These are phyloP conservation scores for Spialia ferax DNA, from an alignment of 2,888 invertebrate species.

Conservation along the genomic window DNA sequence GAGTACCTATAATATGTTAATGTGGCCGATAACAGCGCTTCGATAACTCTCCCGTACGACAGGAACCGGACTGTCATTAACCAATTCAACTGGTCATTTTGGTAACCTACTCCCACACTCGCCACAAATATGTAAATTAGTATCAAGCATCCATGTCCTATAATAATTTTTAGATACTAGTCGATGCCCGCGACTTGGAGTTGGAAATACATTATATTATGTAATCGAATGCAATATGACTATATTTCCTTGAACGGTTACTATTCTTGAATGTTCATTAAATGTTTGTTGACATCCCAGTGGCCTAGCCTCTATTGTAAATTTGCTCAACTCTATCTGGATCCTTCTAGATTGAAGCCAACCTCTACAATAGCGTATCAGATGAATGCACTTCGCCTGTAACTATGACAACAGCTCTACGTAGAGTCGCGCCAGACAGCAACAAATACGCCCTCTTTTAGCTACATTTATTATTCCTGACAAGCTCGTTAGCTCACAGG, in stretches of 20 bases:
- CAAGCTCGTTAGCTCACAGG: neutral
- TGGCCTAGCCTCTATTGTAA: neutral
- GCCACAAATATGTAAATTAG: slow-evolving; percentile 46
- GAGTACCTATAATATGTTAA: neutral
- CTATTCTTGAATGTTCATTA: neutral
- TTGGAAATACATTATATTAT: too few relatives aligned
- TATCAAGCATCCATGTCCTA: neutral
- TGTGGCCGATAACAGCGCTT: neutral
- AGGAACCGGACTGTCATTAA: slow-evolving; percentile 76
- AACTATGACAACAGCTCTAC: slow-evolving; percentile 21
- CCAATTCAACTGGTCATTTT: slow-evolving; percentile 77
- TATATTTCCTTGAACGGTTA: neutral
- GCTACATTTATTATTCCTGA: neutral
- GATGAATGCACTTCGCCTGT: slow-evolving; percentile 13
- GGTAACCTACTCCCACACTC: slow-evolving; percentile 55
- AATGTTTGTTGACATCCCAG: slow-evolving; percentile 20
- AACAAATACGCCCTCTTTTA: neutral
- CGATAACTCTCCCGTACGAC: slow-evolving; percentile 54
- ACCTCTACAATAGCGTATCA: neutral
- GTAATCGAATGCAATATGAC: neutral
- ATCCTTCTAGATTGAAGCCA: slow-evolving; percentile 5
- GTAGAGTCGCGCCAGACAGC: slow-evolving; percentile 1
- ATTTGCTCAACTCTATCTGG: neutral
- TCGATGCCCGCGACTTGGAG: too few relatives aligned
- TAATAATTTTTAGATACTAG: too few relatives aligned